Evolutionary conservation across 1,140 invertebrate genomes (phyloP), one percentile per base, ranked within the genome.

Genomic region (Aphelenchoides avenae): DNA sequence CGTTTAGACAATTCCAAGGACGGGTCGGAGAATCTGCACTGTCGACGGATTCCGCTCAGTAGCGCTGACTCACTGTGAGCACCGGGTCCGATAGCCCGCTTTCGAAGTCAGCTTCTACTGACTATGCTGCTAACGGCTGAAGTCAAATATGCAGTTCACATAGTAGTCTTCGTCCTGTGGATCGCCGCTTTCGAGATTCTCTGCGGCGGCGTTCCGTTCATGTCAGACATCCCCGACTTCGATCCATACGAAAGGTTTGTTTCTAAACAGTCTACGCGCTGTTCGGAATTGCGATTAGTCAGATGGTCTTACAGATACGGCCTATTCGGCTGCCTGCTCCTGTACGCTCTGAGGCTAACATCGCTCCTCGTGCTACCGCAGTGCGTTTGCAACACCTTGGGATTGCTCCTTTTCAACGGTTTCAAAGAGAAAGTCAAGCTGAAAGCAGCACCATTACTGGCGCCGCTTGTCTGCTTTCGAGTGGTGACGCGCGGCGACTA

Each of bases 401-500:
- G 91, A 47, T 79, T 97, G 27, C 84, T 88, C 29, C 83, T 89
- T 56, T 96, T 91, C 78, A 95, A 96, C 81, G 87, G 89, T 51
- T 96, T 96, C 78, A 89, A 89, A 31, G 88, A 90, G 63, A 91
- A 90, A 81, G 88, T 94, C 4, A 82, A 85, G 54, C 80, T 94
- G 2, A 91, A 91, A 79, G 87, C 63, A 6, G 56, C 88, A 1
- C 90, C 89, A 9, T 78, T 94, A 5, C 78, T 93, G 55, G 89
- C 90, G 18, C 92, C 93, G 3, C 95, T 95, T 77, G 86, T 97
- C 43, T 95, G 91, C 77, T 88, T 97, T 60, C 83, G 93, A 48
- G 85, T 94, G 5, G 93, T 98, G 0, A 97, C 93, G 0, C 83
- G 91, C 57, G 93, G 93, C 1, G 89, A 94, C 79, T 96, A 87